Conservation (phyloP, 2,888 invertebrate genomes). For the Epistrophe eligans region DNA sequence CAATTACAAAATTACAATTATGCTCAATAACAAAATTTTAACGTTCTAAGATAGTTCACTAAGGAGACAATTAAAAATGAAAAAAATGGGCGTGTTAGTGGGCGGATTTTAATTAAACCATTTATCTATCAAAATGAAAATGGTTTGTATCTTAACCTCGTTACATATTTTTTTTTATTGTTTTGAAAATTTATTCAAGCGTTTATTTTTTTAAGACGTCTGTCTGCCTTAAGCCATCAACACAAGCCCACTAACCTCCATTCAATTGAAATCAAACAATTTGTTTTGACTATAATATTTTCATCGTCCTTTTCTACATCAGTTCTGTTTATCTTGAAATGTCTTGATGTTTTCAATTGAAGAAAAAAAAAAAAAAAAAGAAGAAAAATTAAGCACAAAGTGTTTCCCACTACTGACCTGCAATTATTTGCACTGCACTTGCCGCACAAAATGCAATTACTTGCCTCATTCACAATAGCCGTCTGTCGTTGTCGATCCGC, state of each 20-base stretch:
- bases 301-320: neutral
- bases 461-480: constrained; percentile 68
- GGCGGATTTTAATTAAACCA: no score
- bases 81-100: no score
- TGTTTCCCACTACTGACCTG: constrained; percentile 59
- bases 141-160: no score
- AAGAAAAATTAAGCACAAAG: constrained; percentile 29
- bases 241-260: constrained; percentile 19
- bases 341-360: constrained; percentile 33
- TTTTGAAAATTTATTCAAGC: neutral
- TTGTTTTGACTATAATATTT: constrained; percentile 16
- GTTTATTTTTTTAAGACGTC: neutral
- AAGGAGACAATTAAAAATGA: no score
- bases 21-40: no score
- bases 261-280: constrained; percentile 26
- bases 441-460: constrained; percentile 74
- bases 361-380: constrained; percentile 2
- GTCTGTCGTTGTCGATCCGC: constrained; percentile 23
- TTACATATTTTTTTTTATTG: no score
- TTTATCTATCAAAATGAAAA: no score
- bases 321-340: constrained; percentile 20
- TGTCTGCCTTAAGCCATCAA: neutral
- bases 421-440: constrained; percentile 73
- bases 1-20: no score
- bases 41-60: no score